Evolutionary conservation across 1,140 invertebrate species (phyloP).

Genomic region (Mercenaria mercenaria): DNA sequence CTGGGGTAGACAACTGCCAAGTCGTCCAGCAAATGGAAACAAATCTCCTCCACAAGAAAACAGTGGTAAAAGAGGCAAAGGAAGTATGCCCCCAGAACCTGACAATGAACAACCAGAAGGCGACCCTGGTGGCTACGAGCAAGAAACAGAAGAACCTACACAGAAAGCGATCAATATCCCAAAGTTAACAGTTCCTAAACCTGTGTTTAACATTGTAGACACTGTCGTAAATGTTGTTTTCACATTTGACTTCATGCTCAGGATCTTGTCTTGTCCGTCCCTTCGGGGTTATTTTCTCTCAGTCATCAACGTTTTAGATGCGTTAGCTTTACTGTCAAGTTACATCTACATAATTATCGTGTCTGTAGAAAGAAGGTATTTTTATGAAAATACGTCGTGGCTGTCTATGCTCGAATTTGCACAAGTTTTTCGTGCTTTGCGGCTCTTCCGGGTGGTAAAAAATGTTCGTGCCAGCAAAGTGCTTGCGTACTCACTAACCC

Average conservation of each 20-base stretch:
- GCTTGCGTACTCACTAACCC: slow-evolving; percentile 93
- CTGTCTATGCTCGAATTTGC: slow-evolving; percentile 89
- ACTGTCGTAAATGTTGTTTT: slow-evolving; percentile 77
- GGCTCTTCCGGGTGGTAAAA: slow-evolving; percentile 98
- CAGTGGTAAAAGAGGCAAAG: too few relatives aligned
- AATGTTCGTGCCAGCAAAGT: slow-evolving; percentile 89
- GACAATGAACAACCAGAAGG: too few relatives aligned
- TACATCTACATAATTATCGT: slow-evolving; percentile 48
- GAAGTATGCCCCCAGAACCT: too few relatives aligned
- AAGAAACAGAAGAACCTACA: not conserved
- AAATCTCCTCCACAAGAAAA: too few relatives aligned
- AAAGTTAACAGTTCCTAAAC: not conserved
- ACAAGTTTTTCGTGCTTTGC: slow-evolving; percentile 98
- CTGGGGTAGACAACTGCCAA: too few relatives aligned
- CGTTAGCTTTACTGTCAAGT: slow-evolving; percentile 91
- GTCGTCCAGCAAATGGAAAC: too few relatives aligned
- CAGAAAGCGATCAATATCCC: not conserved
- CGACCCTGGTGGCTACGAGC: not conserved
- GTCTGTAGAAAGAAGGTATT: slow-evolving; percentile 33
- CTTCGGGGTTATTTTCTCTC: too few relatives aligned
- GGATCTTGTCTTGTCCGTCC: too few relatives aligned
- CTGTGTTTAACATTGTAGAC: not conserved
- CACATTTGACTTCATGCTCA: too few relatives aligned
- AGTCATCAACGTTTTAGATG: slow-evolving; percentile 99
- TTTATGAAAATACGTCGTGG: slow-evolving; percentile 16